These are phyloP conservation scores for Hippocampus mohnikei DNA, from an alignment of 2,113 vertebrate genomes.

Conservation along the genomic window DNA sequence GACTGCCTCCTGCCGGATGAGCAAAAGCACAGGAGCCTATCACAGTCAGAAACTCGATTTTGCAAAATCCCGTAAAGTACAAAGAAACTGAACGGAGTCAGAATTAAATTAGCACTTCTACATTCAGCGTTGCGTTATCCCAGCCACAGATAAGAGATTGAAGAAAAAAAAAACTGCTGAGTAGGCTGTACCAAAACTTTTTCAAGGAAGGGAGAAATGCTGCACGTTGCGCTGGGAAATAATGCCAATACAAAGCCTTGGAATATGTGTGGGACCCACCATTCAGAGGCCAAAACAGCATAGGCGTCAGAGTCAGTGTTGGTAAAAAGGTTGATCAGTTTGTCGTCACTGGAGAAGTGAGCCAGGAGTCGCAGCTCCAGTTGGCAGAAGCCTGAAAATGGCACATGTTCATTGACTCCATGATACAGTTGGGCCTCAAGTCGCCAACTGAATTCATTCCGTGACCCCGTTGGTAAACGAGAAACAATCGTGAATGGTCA, in stretches of 20 bases:
- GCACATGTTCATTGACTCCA: too few species aligned
- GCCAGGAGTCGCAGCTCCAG: constrained; percentile 89
- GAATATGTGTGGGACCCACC: constrained; percentile 70
- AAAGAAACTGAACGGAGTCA: not conserved
- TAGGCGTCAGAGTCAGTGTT: constrained; percentile 82
- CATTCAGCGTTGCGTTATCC: not conserved
- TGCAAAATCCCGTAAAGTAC: not conserved
- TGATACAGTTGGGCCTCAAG: too few species aligned
- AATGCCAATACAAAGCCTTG: not conserved
- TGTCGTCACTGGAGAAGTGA: constrained; percentile 87
- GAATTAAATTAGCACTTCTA: not conserved
- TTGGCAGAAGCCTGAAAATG: constrained; percentile 85
- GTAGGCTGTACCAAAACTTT: not conserved
- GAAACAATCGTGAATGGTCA: too few species aligned
- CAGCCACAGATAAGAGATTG: not conserved
- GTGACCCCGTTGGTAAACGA: too few species aligned
- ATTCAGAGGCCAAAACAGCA: constrained; percentile 82
- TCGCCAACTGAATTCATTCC: too few species aligned
- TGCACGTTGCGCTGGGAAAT: not conserved
- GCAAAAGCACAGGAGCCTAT: constrained; percentile 4
- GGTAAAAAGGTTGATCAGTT: constrained; percentile 83
- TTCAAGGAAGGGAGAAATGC: not conserved
- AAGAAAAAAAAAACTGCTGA: too few species aligned
- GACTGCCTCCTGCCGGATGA: constrained; percentile 54
- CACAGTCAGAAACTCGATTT: not conserved